phyloP scores from a whole-genome alignment of 2,113 vertebrate species.

The Eleginops maclovinus region DNA sequence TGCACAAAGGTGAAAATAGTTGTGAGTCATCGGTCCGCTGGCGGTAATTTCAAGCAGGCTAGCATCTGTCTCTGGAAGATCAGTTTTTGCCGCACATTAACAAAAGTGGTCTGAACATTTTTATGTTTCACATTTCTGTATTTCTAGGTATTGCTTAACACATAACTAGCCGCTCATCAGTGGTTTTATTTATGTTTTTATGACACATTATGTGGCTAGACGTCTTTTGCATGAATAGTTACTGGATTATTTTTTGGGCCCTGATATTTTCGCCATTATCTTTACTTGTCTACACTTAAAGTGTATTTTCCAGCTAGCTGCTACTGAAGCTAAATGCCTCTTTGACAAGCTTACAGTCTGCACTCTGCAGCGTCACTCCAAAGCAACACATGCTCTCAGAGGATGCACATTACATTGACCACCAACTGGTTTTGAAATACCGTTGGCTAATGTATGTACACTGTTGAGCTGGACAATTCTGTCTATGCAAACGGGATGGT shows the following conservation, averaged over 20 bases:
- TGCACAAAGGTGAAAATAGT: neutral
- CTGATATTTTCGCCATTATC: neutral
- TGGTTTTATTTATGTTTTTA: constrained; percentile 1
- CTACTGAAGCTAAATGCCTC: constrained; percentile 4
- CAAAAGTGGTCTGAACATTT: neutral
- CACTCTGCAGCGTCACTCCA: constrained; percentile 7
- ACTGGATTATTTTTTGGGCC: too few relatives aligned
- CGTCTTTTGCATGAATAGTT: neutral
- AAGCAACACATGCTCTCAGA: constrained; percentile 27
- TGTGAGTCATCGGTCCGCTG: neutral
- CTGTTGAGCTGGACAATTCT: constrained; percentile 19
- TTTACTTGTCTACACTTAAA: constrained; percentile 7
- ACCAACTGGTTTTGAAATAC: constrained; percentile 49
- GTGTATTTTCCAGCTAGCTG: neutral
- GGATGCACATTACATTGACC: constrained; percentile 46
- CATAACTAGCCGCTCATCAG: neutral
- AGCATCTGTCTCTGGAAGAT: neutral
- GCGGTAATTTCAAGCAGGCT: too few relatives aligned
- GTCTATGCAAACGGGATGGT: constrained; percentile 7
- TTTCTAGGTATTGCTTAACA: neutral
- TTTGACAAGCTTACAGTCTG: constrained; percentile 27
- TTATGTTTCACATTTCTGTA: neutral
- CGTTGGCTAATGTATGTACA: constrained; percentile 48
- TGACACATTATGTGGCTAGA: constrained; percentile 8
- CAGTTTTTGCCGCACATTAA: neutral